These are phyloP conservation scores for Agapornis canus DNA, from an alignment of 2,797 vertebrate genomes.

Conservation along the genomic window DNA sequence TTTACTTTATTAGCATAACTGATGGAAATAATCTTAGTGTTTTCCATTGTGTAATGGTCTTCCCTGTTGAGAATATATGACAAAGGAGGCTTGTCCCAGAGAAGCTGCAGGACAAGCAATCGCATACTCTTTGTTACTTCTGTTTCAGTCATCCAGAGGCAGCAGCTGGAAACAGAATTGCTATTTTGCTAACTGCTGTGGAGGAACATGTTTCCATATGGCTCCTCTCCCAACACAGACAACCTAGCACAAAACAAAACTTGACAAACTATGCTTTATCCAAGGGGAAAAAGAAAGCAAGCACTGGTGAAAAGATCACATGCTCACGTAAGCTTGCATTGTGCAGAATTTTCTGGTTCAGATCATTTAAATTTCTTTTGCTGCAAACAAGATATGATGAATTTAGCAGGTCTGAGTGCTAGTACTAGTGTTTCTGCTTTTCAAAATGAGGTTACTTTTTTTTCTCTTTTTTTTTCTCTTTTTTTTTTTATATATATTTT, in stretches of 20 bases:
- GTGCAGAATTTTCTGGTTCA: neutral
- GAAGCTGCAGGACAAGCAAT: neutral
- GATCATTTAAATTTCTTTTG: neutral
- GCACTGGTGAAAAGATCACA: neutral
- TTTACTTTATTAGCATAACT: constrained; percentile 45
- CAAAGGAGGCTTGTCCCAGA: neutral
- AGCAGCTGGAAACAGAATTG: neutral
- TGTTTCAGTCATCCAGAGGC: neutral
- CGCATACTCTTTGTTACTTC: neutral
- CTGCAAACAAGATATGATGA: neutral
- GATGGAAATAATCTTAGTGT: neutral
- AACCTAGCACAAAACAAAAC: neutral
- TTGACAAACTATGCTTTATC: neutral
- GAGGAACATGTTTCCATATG: neutral
- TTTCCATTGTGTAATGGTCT: neutral
- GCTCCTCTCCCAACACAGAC: neutral
- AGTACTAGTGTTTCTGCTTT: neutral
- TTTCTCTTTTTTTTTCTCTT: neutral
- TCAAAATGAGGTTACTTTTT: neutral
- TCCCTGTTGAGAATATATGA: neutral
- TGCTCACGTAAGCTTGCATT: neutral
- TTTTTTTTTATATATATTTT: neutral
- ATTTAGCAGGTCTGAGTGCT: neutral
- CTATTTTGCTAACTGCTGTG: neutral
- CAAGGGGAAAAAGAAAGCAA: neutral